Evolutionary conservation across 2,888 invertebrate species (phyloP).

Genomic region (Heliconius erato): DNA sequence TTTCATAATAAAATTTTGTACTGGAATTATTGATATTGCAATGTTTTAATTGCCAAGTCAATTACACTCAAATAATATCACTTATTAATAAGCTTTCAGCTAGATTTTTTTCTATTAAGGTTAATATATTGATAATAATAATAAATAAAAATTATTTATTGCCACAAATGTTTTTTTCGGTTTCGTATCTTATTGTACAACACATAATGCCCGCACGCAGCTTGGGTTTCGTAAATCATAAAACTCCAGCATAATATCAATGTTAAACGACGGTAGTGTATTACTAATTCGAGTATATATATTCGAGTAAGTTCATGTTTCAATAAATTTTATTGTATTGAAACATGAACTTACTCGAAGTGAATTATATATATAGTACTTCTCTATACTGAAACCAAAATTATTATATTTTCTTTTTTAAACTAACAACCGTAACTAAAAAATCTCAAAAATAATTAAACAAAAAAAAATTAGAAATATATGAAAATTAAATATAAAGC

Average conservation of each 20-base stretch:
- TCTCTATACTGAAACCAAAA: no score
- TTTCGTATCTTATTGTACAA: neutral
- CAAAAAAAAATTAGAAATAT: neutral
- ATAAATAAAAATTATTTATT: neutral
- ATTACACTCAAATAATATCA: neutral
- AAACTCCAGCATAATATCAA: no score
- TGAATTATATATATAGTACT: no score
- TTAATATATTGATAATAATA: neutral
- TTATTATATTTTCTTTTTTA: no score
- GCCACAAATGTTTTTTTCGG: neutral
- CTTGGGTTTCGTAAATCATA: no score
- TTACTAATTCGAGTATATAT: no score
- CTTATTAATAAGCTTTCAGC: neutral
- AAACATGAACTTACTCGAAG: no score
- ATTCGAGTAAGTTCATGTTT: no score
- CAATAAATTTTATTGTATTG: no score
- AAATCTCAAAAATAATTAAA: no score
- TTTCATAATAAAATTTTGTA: neutral
- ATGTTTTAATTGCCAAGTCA: neutral
- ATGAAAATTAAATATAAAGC: constrained; percentile 55
- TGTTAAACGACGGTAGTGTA: no score
- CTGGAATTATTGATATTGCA: neutral
- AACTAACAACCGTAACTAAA: no score
- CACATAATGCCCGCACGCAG: neutral
- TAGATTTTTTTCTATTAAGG: neutral